phyloP scores from a whole-genome alignment of 2,797 vertebrate genomes.

The Rhinoraja longicauda region DNA sequence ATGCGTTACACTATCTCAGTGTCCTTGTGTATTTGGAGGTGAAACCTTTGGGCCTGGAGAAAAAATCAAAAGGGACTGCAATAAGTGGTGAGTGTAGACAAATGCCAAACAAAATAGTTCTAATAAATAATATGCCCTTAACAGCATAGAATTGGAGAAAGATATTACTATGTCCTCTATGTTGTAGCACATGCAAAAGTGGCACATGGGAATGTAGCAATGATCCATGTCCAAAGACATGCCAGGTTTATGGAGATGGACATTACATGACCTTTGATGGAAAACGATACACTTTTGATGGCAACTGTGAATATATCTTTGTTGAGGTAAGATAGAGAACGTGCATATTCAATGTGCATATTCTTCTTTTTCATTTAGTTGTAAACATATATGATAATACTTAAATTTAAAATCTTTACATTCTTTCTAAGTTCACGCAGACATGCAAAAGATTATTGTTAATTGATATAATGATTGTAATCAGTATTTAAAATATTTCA shows the following conservation, averaged over 20 bases:
- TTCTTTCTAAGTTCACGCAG: too few relatives aligned
- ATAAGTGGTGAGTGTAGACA: slow-evolving; percentile 61
- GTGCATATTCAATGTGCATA: too few relatives aligned
- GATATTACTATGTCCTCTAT: slow-evolving; percentile 20
- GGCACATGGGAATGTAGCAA: slow-evolving; percentile 74
- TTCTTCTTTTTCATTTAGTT: not conserved
- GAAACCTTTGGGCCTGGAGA: slow-evolving; percentile 56
- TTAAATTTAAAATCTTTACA: too few relatives aligned
- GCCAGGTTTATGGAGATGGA: slow-evolving; percentile 80
- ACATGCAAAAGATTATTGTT: too few relatives aligned
- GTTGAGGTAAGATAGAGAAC: slow-evolving; percentile 63
- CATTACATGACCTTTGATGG: slow-evolving; percentile 86
- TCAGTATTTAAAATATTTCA: too few relatives aligned
- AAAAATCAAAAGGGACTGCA: slow-evolving; percentile 64
- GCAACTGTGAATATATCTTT: slow-evolving; percentile 83
- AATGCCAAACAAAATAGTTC: not conserved
- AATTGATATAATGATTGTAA: too few relatives aligned
- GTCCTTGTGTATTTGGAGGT: slow-evolving; percentile 67
- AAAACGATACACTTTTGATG: slow-evolving; percentile 77
- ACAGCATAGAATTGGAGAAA: not conserved
- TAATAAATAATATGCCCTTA: not conserved
- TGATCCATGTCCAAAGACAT: slow-evolving; percentile 69
- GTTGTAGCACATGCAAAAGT: slow-evolving; percentile 65
- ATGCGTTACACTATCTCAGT: slow-evolving; percentile 63
- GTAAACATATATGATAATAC: too few relatives aligned